Evolutionary conservation across 2,113 vertebrate species (phyloP).

Genomic region (Panurus biarmicus): DNA sequence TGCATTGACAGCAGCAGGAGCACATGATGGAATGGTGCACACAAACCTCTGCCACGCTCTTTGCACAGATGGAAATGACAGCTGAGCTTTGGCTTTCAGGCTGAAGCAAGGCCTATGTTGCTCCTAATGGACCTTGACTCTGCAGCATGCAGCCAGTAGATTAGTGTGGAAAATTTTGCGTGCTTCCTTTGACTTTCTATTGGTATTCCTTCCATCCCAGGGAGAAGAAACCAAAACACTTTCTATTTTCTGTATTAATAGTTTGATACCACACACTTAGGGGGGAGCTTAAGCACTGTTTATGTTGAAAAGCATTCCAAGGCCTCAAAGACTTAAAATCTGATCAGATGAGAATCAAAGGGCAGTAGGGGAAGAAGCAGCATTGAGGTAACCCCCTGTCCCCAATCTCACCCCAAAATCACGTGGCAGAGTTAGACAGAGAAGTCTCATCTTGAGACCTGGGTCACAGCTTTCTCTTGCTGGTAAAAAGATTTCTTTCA

Average conservation of each 20-base stretch:
- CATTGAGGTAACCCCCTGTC: background rate
- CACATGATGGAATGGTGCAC: background rate
- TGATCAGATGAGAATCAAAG: background rate
- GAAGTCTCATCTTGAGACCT: background rate
- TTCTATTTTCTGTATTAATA: background rate
- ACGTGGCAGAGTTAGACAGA: rapidly evolving
- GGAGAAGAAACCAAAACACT: background rate
- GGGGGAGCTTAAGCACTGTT: background rate
- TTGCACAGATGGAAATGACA: background rate
- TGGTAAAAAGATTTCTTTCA: background rate
- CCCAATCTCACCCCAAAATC: background rate
- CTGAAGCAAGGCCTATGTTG: background rate
- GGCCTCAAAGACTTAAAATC: background rate
- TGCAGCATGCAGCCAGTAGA: background rate
- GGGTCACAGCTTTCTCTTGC: background rate
- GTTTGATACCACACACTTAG: background rate
- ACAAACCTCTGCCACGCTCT: background rate
- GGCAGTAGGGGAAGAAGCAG: background rate
- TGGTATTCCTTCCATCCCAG: background rate
- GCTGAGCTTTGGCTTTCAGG: background rate
- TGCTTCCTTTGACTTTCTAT: background rate
- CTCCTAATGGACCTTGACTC: background rate
- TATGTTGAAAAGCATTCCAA: background rate
- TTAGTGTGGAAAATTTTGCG: background rate
- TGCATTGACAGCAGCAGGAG: background rate